Conservation (phyloP, 2,797 vertebrate species). For the Cyprinodon diabolis region DNA sequence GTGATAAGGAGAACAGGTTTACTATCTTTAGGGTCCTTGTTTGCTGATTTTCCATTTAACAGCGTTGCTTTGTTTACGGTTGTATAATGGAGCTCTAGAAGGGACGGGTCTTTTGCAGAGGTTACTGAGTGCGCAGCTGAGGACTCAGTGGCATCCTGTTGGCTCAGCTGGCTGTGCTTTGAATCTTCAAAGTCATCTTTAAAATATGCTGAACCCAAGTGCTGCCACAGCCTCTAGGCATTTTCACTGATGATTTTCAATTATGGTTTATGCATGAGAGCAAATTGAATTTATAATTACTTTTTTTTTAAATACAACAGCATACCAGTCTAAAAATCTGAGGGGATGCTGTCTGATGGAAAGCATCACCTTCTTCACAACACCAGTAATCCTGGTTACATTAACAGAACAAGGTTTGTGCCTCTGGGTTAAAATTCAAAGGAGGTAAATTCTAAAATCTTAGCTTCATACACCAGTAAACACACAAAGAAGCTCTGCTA, state of each 20-base stretch:
- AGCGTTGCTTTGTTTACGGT: slow-evolving; percentile 4
- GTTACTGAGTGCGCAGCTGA: slow-evolving; percentile 1
- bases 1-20: neutral
- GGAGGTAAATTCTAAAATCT: neutral
- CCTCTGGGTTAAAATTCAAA: neutral
- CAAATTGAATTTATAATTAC: neutral
- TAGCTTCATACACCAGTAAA: neutral
- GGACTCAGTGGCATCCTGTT: slow-evolving; percentile 15
- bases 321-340: neutral
- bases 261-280: slow-evolving; percentile 3
- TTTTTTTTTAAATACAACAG: slow-evolving; percentile 6
- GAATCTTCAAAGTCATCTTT: slow-evolving; percentile 7
- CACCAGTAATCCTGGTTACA: neutral
- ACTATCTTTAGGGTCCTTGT: slow-evolving; percentile 3
- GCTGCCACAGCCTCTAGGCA: neutral
- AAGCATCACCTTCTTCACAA: neutral
- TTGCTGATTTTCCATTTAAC: slow-evolving; percentile 31
- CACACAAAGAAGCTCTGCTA: neutral
- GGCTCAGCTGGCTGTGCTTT: slow-evolving; percentile 13
- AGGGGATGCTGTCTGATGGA: slow-evolving; percentile 1
- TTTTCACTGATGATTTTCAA: neutral
- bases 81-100: slow-evolving; percentile 29
- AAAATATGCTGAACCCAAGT: slow-evolving; percentile 8
- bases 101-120: slow-evolving; percentile 4
- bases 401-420: neutral